Base-by-base conservation (phyloP, 2,113 vertebrate genomes). In the Eulemur macaco region DNA sequence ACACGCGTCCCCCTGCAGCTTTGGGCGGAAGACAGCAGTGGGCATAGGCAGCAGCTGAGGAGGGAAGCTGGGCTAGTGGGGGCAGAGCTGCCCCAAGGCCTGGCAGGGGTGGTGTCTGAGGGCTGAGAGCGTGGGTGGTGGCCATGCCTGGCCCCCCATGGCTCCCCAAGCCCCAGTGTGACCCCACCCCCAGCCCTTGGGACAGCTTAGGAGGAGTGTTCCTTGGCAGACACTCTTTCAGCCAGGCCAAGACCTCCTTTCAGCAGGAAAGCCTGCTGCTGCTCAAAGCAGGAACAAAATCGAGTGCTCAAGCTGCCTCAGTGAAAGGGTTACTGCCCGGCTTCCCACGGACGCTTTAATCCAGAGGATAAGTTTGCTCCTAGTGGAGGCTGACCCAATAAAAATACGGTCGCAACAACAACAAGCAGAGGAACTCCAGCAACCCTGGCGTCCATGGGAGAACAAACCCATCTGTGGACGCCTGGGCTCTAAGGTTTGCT, bases 1-100 rank as follows among this genome's bases (percentile, higher is more conserved):
- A 99, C 97, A 99, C 99, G 0, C 99, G 99, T 0, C 99, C 99
- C 64, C 99, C 99, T 99, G 98, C n/a, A 34, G 97, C 95, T 89
- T 68, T 1, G 81, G 82, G 96, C 76, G 45, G 73, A 27, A 95
- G 85, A 85, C 18, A 37, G 20, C 0, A 4, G 52, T n/a, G 42
- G 83, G 23, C 8, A 25, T 3, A 17, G 52, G 71, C n/a, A 58
- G 76, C 0, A 9, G 88, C 88, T 12, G 66, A 17, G 29, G 47
- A 31, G 39, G n/a, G 47, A 1, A 39, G 21, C n/a, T 8, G 12
- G 14, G 4, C 42, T 6, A 10, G 6, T 0, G 4, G 29, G 29
- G 4, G 10, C 0, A 42, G 52, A 60, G 42, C 71, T 64, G 60
- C 8, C 0, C 54, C 12, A 20, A 14, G 56, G 42, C 34, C n/a